Evolutionary conservation across 2,113 vertebrate species (phyloP).

Genomic region (Psophia crepitans): DNA sequence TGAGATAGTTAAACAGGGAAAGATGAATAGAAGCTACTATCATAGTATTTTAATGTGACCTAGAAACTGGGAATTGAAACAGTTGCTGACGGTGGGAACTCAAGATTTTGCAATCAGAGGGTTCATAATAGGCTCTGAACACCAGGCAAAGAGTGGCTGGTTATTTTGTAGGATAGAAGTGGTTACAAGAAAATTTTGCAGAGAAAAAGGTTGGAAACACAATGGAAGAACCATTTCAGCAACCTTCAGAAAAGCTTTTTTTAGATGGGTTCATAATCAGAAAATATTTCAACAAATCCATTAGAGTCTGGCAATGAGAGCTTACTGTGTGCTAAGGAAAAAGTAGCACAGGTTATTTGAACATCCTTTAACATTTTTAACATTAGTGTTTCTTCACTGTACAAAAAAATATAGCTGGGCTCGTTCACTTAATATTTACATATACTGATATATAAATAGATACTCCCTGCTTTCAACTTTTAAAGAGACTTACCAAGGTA

Average conservation of each 20-base stretch:
- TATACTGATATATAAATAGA: not conserved
- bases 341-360: not conserved
- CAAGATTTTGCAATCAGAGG: not conserved
- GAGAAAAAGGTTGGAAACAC: not conserved
- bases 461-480: not conserved
- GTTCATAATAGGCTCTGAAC: not conserved
- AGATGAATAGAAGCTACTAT: constrained; percentile 3
- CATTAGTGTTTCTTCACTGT: not conserved
- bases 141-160: not conserved
- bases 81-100: not conserved
- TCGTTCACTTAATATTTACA: not conserved
- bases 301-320: not conserved
- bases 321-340: not conserved
- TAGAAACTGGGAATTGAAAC: constrained; percentile 41
- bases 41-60: constrained; percentile 30
- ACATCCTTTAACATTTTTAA: not conserved
- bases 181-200: not conserved
- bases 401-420: not conserved
- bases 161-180: not conserved
- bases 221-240: not conserved
- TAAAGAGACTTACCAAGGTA: not conserved
- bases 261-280: not conserved
- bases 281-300: not conserved
- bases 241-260: not conserved
- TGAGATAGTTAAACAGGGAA: not conserved